Evolutionary conservation across 2,113 vertebrate genomes (phyloP), one percentile per base, ranked within the genome.

Genomic region (Scalopus aquaticus): DNA sequence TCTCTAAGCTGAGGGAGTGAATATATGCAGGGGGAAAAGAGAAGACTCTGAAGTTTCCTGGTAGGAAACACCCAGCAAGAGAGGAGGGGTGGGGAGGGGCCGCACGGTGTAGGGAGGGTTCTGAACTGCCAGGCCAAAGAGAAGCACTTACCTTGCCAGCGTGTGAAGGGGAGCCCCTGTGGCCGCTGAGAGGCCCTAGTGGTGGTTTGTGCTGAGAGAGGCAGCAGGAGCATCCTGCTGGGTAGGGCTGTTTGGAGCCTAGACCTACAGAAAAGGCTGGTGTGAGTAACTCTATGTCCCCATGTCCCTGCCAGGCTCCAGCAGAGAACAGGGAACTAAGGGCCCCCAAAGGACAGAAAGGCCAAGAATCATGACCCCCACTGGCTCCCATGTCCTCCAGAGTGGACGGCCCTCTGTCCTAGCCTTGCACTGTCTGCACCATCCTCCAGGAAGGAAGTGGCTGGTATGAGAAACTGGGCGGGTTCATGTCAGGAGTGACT

Each of bases 61-160:
- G 11, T 2, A 77, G 37, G 65, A 39, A 76, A 92, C 46, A 49
- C n/a, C 32, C 39, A 39, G 49, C 58, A 3, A 65, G 16, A 51
- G 19, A 49, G 58, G 10, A 26, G 22, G 16, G 32, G 3, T 60
- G 3, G 62, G 11, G 67, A 77, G 49, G 49, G 35, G 2, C n/a
- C 16, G 19, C 2, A 7, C 1, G 60, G 54, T n/a, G 24, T n/a
- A 70, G 28, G 65, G 24, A 88, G 26, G 69, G 28, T 49, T 30
- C 82, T 54, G 65, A 93, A 76, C 65, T 64, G 39, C 22, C 73
- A 82, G 65, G 17, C 56, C n/a, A 49, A 35, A 32, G 16, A 62
- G 32, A 30, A 17, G 3, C 32, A 42, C 49, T 89, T 46, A 74
- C 30, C 65, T 92, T 56, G 60, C 46, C 69, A 26, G 46, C 49